Conservation (phyloP, 2,113 vertebrate genomes). For the Turnix velox region DNA sequence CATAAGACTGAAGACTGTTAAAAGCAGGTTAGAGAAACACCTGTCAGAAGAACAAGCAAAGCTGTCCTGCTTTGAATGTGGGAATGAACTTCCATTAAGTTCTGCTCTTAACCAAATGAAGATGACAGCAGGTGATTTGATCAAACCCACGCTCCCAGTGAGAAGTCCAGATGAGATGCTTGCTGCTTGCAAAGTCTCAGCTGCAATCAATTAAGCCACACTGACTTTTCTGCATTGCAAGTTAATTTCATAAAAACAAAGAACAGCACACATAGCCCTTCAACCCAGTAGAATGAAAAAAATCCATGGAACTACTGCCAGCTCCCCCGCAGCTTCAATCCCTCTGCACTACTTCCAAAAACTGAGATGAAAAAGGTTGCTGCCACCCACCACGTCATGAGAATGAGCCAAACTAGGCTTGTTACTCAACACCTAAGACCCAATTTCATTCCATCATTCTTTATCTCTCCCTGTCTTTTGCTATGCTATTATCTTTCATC, state of each 20-base stretch:
- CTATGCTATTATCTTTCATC: neutral
- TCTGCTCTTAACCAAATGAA: constrained; percentile 22
- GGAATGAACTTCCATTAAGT: neutral
- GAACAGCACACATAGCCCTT: neutral
- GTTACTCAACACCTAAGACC: neutral
- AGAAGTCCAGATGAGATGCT: constrained; percentile 4
- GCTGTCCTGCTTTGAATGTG: neutral
- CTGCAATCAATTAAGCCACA: constrained; percentile 45
- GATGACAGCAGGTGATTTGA: constrained; percentile 30
- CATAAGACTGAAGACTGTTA: neutral
- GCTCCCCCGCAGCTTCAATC: constrained; percentile 5
- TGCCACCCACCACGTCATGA: neutral
- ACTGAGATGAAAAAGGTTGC: constrained; percentile 30
- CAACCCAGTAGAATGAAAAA: constrained; percentile 1
- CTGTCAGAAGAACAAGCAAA: neutral
- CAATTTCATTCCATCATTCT: neutral
- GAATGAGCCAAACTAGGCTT: neutral
- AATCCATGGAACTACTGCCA: neutral
- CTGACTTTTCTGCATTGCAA: constrained; percentile 31
- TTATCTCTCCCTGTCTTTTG: neutral
- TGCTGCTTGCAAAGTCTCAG: constrained; percentile 15
- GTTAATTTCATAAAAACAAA: constrained; percentile 44
- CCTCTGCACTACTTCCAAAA: constrained; percentile 26
- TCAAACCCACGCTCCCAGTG: neutral
- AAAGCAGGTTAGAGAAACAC: neutral